A percentile compares a stretch with the other conserved stretches of the same genome.
Evolutionary conservation across 2,888 invertebrate genomes (phyloP).

Genomic region (Pyrgus malvae): DNA sequence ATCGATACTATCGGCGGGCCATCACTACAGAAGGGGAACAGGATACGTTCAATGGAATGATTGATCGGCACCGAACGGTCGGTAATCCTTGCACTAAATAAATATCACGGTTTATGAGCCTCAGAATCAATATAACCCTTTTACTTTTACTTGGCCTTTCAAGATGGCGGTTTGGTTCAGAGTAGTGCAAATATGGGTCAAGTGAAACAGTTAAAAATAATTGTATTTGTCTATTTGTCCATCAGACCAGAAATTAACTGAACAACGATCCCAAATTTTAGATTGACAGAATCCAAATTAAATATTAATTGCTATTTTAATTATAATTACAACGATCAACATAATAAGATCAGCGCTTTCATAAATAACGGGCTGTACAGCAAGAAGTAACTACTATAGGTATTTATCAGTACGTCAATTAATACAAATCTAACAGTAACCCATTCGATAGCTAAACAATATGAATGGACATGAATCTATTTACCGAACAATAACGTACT

Average conservation of each 20-base stretch:
- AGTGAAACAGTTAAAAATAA: too few relatives aligned
- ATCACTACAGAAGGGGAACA: slow-evolving; percentile 70
- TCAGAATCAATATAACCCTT: slow-evolving; percentile 23
- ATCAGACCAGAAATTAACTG: too few relatives aligned
- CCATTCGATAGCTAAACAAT: background rate
- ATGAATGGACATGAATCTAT: slow-evolving; percentile 1
- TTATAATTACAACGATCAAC: too few relatives aligned
- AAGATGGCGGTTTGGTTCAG: background rate
- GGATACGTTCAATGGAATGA: slow-evolving; percentile 81
- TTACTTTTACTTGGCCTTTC: background rate
- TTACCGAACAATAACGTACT: slow-evolving; percentile 8
- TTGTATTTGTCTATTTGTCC: too few relatives aligned
- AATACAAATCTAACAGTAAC: background rate
- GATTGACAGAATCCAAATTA: too few relatives aligned
- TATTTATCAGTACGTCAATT: background rate
- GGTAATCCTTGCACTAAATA: slow-evolving; percentile 78
- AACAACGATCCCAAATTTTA: too few relatives aligned
- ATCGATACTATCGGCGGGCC: slow-evolving; percentile 38
- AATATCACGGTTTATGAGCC: slow-evolving; percentile 56
- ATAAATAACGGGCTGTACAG: too few relatives aligned
- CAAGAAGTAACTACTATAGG: too few relatives aligned
- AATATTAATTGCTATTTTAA: too few relatives aligned
- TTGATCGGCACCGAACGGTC: slow-evolving; percentile 76
- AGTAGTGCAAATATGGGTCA: background rate
- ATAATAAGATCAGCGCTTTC: too few relatives aligned